Evolutionary conservation across 2,797 vertebrate genomes (phyloP), one percentile per base, ranked within the genome.

Genomic region (Gobio occitaniae): DNA sequence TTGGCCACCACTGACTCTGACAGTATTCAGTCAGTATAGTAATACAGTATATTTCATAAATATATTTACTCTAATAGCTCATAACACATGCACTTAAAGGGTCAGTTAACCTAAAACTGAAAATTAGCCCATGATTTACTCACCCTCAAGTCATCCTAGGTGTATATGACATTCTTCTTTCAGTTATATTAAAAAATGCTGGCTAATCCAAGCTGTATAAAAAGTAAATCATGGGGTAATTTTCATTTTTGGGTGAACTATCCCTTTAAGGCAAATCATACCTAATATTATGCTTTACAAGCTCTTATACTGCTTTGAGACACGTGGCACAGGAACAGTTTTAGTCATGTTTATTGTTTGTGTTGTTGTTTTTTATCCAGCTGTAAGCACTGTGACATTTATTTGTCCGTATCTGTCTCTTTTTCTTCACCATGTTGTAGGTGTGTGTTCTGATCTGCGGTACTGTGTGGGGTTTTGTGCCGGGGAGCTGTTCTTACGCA

Each of bases 381-480:
- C 63, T 65, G 12, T 74, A 9, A 68, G 59, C 21, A 21, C 32
- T 32, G 11, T 72, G 78, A 54, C 19, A 77, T 82, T 9, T 66
- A 32, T 71, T 12, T 82, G 29, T 56, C 4, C 3, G 38, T 61
- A 61, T 63, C 21, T 19, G 21, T 78, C 56, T 47, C 36, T 29
- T 63, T 15, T 16, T 75, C 29, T 65, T 63, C n/a, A 15, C 4
- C 11, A 16, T 76, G 25, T 69, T 56, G n/a, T 25, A 93, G 92
- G 90, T 38, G 52, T 92, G 87, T 95, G 91, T 83, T 88, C 87
- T 86, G 92, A 95, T 66, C 85, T 93, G 84, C 88, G 66, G 29
- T 92, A 90, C 88, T 93, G 88, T 86, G 83, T 94, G 87, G 93
- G 89, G 12, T 85, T 94, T 87, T 94, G 92, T 90, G 87, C 76